Evolutionary conservation across 2,113 vertebrate species (phyloP).

Genomic region (Numida meleagris): DNA sequence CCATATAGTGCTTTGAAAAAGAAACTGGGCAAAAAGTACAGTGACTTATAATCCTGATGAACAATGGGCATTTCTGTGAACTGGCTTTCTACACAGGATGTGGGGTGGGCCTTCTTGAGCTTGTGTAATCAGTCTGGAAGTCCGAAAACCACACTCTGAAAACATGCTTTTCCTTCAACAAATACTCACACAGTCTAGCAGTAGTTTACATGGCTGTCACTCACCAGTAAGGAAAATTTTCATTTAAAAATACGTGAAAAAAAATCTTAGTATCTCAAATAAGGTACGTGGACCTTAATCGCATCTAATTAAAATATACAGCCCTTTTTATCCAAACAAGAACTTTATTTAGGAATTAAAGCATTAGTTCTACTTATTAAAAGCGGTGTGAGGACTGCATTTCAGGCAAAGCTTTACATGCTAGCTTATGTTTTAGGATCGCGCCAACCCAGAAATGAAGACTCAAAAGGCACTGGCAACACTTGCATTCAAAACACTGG

Average conservation of each 20-base stretch:
- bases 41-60: constrained; percentile 30
- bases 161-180: constrained; percentile 43
- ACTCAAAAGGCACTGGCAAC: neutral
- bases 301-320: neutral
- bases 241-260: neutral
- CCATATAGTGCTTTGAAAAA: constrained; percentile 1
- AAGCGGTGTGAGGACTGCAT: neutral
- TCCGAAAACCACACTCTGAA: constrained; percentile 52
- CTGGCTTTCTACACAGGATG: constrained; percentile 63
- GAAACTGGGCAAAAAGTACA: constrained; percentile 2
- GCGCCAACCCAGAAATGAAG: neutral
- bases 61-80: constrained; percentile 64
- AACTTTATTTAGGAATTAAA: neutral
- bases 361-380: neutral
- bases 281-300: neutral
- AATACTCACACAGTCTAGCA: neutral
- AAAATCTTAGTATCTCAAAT: neutral
- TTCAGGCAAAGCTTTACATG: neutral
- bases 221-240: neutral
- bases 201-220: neutral
- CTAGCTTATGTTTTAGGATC: neutral
- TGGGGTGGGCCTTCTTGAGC: constrained; percentile 39
- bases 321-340: neutral
- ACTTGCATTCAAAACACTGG: neutral
- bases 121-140: constrained; percentile 60